Evolutionary conservation across 2,888 invertebrate species (phyloP), one percentile per base, ranked within the genome.

Genomic region (Nomada flava): DNA sequence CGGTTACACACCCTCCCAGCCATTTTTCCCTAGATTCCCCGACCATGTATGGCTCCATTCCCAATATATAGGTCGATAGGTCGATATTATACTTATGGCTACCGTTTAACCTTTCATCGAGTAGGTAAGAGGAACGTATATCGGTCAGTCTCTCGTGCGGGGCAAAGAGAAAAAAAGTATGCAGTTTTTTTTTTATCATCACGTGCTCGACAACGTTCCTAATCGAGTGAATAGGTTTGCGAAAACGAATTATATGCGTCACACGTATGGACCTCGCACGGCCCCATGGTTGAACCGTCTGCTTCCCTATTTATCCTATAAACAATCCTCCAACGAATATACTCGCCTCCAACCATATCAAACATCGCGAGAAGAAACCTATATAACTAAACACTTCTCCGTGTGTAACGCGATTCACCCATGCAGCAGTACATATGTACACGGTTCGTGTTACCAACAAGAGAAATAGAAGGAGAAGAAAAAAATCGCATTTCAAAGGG

Each of bases 71-170:
- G 79, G 78, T 67, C 71, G 79, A 79, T 79, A 79, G 79, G 76
- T 76, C 79, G 79, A 79, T 79, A 36, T 36, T 36, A 78, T 78
- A 80, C 77, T 77, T 71, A 77, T 62, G 77, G 77, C 71, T 79
- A 63, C 55, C 50, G 50, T 53, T 78, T 70, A 72, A 68, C 55
- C 57, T 71, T 78, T 67, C 71, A n/a, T 63, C 63, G 42, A 47
- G 50, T 55, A 52, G 36, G 18, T 26, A 36, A 42, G 13, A 42
- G 10, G 13, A 59, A 60, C 29, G 5, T 52, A 52, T 42, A 44
- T 64, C 59, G n/a, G 2, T 36, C 50, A 36, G 18, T 0, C 50
- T n/a, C 63, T 71, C 36, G 36, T 7, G 36, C 9, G 7, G 36
- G 0, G 7, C 36, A 1, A 36, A 36, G 36, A 5, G 7, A 29